Evolutionary conservation across 2,113 vertebrate species (phyloP).

Genomic region (Penelope pileata): DNA sequence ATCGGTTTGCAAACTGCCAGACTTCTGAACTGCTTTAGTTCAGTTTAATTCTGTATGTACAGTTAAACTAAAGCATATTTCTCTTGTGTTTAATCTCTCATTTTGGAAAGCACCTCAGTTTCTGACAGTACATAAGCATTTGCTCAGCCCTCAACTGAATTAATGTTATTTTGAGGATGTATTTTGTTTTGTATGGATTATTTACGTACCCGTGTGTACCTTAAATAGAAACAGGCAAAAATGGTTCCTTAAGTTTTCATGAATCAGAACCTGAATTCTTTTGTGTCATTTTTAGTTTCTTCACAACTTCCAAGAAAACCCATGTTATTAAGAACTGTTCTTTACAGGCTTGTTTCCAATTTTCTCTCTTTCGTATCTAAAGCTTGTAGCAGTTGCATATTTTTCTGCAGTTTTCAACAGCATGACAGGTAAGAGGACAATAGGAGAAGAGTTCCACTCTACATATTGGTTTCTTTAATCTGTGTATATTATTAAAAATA

Average conservation of each 20-base stretch:
- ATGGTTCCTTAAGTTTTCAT: background rate
- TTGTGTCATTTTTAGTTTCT: background rate
- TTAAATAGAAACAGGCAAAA: background rate
- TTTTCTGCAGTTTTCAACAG: background rate
- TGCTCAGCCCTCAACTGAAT: background rate
- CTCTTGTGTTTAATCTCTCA: background rate
- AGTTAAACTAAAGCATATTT: background rate
- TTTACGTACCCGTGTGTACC: background rate
- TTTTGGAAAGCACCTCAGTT: background rate
- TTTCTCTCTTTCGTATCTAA: background rate
- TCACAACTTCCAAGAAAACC: background rate
- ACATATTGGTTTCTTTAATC: background rate
- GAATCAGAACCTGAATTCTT: background rate
- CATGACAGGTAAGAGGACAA: background rate
- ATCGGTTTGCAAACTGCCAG: background rate
- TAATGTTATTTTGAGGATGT: background rate
- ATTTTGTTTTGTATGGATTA: background rate
- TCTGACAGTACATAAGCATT: background rate
- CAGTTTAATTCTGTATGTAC: background rate
- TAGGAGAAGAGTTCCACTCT: background rate
- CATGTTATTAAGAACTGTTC: background rate
- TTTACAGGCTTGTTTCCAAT: background rate
- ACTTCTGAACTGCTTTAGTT: background rate
- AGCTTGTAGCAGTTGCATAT: background rate
- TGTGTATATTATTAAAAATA: slow-evolving; percentile 3